phyloP scores from a whole-genome alignment of 2,888 invertebrate genomes.

The Hermaeophaga mercurialis region DNA sequence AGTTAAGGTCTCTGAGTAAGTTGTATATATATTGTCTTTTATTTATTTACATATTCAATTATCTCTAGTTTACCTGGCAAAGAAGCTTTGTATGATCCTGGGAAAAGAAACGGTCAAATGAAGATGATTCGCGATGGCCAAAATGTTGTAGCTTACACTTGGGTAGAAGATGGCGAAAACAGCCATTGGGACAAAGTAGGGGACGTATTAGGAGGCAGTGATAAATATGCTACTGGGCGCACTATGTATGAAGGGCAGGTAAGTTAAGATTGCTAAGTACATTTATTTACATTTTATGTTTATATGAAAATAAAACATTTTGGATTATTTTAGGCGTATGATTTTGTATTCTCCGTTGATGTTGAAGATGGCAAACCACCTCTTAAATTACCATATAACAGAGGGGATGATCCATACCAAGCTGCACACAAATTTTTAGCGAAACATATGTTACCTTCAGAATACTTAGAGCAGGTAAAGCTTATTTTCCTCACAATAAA shows the following conservation, averaged over 20 bases:
- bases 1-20: conserved; percentile 82
- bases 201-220: conserved; percentile 81
- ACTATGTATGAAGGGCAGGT: conserved; percentile 83
- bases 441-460: conserved; percentile 80
- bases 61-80: conserved; percentile 75
- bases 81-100: conserved; percentile 76
- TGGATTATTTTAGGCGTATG: conserved; percentile 70
- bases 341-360: conserved; percentile 95
- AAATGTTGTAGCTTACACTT: conserved; percentile 78
- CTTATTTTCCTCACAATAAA: too few species aligned
- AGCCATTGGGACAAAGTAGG: conserved; percentile 82
- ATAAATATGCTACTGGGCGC: conserved; percentile 71
- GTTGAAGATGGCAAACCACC: conserved; percentile 89
- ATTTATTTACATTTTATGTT: too few species aligned
- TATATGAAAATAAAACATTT: too few species aligned
- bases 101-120: conserved; percentile 81
- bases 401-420: conserved; percentile 88
- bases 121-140: conserved; percentile 79
- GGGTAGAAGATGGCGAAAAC: conserved; percentile 67
- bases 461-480: conserved; percentile 77
- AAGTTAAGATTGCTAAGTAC: too few species aligned
- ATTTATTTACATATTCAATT: too few species aligned
- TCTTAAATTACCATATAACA: conserved; percentile 90
- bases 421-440: conserved; percentile 91
- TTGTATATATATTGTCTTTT: too few species aligned